Base-by-base conservation (phyloP, 2,797 vertebrate species). In the Tapera naevia region DNA sequence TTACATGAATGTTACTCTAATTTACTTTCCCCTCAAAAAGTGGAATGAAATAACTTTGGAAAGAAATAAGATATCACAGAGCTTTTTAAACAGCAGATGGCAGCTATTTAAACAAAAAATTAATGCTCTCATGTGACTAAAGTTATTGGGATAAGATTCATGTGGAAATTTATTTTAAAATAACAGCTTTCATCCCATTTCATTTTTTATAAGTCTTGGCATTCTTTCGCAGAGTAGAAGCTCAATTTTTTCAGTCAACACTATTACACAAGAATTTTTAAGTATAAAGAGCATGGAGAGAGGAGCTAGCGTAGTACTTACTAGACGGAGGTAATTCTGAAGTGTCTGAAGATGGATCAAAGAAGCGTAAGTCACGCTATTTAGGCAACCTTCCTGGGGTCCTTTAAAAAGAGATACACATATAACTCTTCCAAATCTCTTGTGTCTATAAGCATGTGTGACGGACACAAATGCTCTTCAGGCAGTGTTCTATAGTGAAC, bases 271-370 rank as follows among this genome's bases (percentile, higher is more conserved):
- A 88, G 9, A 46, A 66, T 69, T 82, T 87, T 54, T 45, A 50
- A 4, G 5, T 51, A 56, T 12, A 74, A 79, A 50, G 22, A 72
- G 62, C 13, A 50, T 6, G 5, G 22, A 78, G 35, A 76, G 25
- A 83, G 46, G 71, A 84, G 46, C 17, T 24, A 80, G 46, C 15
- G 45, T 78, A 51, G 28, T 69, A 92, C 94, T 37, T 98, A 99
- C 99, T 98, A 99, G 98, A 93, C 99, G 98, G 88, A 99, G 98
- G 93, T 99, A 99, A 98, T 99, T 99, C 97, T 99, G 98, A 81
- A 99, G 98, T 93, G 98, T 98, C 48, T 98, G 98, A 95, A 99
- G 98, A 48, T 98, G 98, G 94, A 99, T 98, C 98, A 99, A 98
- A 83, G 98, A 99, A 74, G 98, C 97, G 1, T 99, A 98, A 69